Conservation (phyloP, 2,888 invertebrate species). For the Xanthia togata region DNA sequence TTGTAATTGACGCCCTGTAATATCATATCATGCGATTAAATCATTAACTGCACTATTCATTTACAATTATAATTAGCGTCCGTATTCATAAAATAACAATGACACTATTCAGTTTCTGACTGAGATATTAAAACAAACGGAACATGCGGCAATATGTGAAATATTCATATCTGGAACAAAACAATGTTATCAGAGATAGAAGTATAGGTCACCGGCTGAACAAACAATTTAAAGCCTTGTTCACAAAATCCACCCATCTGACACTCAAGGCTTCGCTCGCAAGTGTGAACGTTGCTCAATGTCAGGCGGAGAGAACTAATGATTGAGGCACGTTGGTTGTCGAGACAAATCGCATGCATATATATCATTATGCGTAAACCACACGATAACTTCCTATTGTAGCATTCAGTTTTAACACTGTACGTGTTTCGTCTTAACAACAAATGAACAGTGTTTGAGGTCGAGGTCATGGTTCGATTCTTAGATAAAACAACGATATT, state of each 20-base stretch:
- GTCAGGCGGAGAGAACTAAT: constrained; percentile 74
- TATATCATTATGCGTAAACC: constrained; percentile 57
- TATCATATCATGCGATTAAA: constrained; percentile 35
- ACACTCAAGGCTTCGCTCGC: constrained; percentile 75
- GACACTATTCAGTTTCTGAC: constrained; percentile 53
- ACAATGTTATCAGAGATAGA: constrained; percentile 77
- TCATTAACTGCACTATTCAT: constrained; percentile 25
- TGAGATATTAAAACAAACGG: constrained; percentile 64
- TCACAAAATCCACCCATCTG: constrained; percentile 72
- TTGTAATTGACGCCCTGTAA: constrained; percentile 45
- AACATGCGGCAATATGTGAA: constrained; percentile 62
- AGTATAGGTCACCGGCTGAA: constrained; percentile 65
- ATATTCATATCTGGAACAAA: constrained; percentile 61
- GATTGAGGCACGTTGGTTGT: constrained; percentile 72
- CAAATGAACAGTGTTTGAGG: constrained; percentile 55
- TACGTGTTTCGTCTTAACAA: constrained; percentile 49
- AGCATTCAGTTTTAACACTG: constrained; percentile 54
- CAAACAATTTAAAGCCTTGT: constrained; percentile 74
- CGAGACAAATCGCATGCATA: constrained; percentile 69
- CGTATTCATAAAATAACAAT: constrained; percentile 61
- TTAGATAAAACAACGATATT: constrained; percentile 41
- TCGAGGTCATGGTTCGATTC: constrained; percentile 55
- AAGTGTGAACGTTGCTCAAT: constrained; percentile 79
- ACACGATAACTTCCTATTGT: constrained; percentile 60
- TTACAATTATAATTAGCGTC: constrained; percentile 36